phyloP scores from a whole-genome alignment of 1,140 invertebrate species.

The Pteromalus puparum region DNA sequence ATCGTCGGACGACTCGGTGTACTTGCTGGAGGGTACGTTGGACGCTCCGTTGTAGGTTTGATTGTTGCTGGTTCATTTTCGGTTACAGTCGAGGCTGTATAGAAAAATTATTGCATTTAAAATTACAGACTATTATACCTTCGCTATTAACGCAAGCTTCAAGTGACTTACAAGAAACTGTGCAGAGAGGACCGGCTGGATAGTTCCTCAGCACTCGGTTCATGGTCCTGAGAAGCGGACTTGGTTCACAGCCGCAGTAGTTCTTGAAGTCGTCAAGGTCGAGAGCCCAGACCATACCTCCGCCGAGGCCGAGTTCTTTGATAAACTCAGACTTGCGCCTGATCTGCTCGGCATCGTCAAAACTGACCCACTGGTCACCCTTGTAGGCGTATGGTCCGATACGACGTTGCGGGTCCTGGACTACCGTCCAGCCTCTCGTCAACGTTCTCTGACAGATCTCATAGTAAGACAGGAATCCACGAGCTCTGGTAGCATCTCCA shows the following conservation, averaged over 20 bases:
- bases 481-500: slow-evolving; percentile 79
- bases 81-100: slow-evolving; percentile 34
- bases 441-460: slow-evolving; percentile 75
- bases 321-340: slow-evolving; percentile 82
- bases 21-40: background rate
- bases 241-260: slow-evolving; percentile 85
- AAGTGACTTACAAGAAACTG: slow-evolving; percentile 60
- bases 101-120: background rate
- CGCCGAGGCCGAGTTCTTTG: slow-evolving; percentile 84
- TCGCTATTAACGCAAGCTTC: background rate
- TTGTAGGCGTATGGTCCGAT: slow-evolving; percentile 80
- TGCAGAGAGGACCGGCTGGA: slow-evolving; percentile 70
- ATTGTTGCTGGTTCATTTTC: slow-evolving; percentile 51
- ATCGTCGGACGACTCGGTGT: background rate
- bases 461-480: slow-evolving; percentile 82
- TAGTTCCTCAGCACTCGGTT: slow-evolving; percentile 84
- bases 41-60: slow-evolving; percentile 36
- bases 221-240: slow-evolving; percentile 86
- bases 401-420: slow-evolving; percentile 74
- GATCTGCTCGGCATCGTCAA: slow-evolving; percentile 79
- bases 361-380: slow-evolving; percentile 82
- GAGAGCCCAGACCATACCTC: slow-evolving; percentile 92
- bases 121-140: background rate
- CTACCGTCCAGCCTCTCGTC: slow-evolving; percentile 75
- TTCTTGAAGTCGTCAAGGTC: slow-evolving; percentile 92